These are phyloP conservation scores for Eonycteris spelaea DNA, from an alignment of 2,113 vertebrate species.

Conservation along the genomic window DNA sequence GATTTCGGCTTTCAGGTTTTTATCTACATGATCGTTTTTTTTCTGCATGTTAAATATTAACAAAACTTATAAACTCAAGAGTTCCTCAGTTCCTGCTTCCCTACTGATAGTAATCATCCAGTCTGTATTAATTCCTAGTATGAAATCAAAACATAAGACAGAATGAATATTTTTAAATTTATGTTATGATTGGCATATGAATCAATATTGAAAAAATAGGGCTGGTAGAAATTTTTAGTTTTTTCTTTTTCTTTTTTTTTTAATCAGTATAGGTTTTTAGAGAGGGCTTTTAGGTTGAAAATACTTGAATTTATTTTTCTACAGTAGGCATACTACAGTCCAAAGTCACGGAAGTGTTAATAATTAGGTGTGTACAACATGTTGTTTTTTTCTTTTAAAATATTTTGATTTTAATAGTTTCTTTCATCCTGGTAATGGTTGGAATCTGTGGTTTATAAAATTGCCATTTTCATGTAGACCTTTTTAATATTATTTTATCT, in stretches of 20 bases:
- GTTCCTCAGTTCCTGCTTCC: neutral
- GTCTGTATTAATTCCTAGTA: neutral
- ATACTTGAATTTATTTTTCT: neutral
- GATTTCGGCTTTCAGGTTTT: neutral
- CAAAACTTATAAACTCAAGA: neutral
- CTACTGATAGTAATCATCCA: neutral
- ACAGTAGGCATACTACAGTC: neutral
- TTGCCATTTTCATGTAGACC: neutral
- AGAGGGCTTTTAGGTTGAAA: neutral
- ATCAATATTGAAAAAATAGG: neutral
- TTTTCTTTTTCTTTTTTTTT: constrained; percentile 22
- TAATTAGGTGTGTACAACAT: neutral
- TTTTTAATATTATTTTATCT: constrained; percentile 2
- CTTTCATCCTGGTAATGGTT: neutral
- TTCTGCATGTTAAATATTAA: neutral
- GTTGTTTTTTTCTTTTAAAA: neutral
- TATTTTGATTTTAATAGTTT: neutral
- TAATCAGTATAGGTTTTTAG: neutral
- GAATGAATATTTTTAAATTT: neutral
- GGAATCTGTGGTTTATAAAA: neutral
- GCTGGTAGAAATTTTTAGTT: neutral
- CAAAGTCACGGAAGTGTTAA: neutral
- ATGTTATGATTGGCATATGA: neutral
- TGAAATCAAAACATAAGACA: neutral
- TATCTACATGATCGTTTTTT: neutral